A percentile compares a stretch with the other conserved stretches of the same genome.
Evolutionary conservation across 2,797 vertebrate genomes (phyloP).

Genomic region (Melanotaenia maccullochi): DNA sequence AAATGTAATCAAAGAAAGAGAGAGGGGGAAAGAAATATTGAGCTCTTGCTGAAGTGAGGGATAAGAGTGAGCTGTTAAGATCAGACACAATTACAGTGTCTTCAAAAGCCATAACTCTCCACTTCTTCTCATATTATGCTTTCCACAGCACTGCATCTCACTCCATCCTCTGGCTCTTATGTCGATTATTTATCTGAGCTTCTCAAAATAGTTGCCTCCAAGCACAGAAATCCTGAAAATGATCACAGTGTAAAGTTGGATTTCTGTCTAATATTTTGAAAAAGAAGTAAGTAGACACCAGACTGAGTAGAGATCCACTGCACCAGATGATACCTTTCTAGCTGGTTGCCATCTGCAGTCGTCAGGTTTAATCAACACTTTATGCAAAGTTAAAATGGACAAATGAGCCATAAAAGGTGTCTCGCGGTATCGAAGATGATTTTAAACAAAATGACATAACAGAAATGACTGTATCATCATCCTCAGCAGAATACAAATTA

Average conservation of each 20-base stretch:
- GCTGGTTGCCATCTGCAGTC: background rate
- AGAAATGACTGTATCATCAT: constrained; percentile 31
- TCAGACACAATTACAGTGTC: constrained; percentile 35
- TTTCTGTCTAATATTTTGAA: background rate
- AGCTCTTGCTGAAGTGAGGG: constrained; percentile 11
- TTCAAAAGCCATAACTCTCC: constrained; percentile 24
- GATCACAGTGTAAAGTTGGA: background rate
- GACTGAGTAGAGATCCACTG: background rate
- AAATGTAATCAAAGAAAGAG: constrained; percentile 70
- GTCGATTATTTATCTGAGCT: constrained; percentile 51
- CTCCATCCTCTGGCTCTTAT: constrained; percentile 36
- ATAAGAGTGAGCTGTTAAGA: constrained; percentile 17
- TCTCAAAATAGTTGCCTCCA: constrained; percentile 48
- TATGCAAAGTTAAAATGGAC: background rate
- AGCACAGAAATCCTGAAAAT: constrained; percentile 29
- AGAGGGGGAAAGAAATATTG: constrained; percentile 16
- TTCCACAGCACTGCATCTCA: constrained; percentile 13
- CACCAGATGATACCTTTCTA: background rate
- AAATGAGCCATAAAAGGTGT: constrained; percentile 6
- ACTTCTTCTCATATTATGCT: constrained; percentile 24
- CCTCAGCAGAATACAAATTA: constrained; percentile 38
- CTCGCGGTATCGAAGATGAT: constrained; percentile 11
- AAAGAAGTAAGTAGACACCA: constrained; percentile 5
- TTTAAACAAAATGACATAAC: constrained; percentile 4
- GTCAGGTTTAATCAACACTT: constrained; percentile 3